phyloP scores from a whole-genome alignment of 2,113 vertebrate genomes.

The Fregetta grallaria region DNA sequence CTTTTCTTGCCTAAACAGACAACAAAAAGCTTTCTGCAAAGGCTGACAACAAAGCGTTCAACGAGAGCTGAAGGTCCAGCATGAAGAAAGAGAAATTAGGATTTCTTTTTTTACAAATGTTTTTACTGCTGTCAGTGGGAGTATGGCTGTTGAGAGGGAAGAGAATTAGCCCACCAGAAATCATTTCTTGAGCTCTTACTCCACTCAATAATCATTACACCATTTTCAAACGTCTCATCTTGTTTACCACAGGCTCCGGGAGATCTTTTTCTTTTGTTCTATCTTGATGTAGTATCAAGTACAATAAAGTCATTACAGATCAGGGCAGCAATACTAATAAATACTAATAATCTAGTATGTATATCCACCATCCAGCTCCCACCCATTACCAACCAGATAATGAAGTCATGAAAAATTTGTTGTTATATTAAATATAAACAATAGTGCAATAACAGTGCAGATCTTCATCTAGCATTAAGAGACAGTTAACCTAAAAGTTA shows the following conservation, averaged over 20 bases:
- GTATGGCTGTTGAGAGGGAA: background rate
- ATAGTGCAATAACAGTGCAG: background rate
- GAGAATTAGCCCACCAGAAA: background rate
- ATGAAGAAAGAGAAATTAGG: background rate
- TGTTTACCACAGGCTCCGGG: background rate
- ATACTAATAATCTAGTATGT: background rate
- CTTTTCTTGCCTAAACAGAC: background rate
- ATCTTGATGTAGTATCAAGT: background rate
- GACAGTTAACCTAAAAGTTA: background rate
- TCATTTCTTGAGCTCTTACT: background rate
- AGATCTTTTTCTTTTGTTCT: background rate
- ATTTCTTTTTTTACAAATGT: background rate
- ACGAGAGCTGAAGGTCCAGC: background rate
- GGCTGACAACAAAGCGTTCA: background rate
- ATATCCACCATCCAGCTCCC: background rate
- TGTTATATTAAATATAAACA: rapidly evolving
- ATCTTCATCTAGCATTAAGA: no score
- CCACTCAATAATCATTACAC: background rate
- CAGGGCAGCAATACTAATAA: background rate
- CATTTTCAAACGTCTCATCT: background rate
- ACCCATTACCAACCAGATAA: background rate
- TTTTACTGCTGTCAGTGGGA: background rate
- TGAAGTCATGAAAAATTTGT: background rate
- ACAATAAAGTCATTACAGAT: background rate
- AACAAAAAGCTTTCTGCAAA: background rate